Base-by-base conservation (phyloP, 2,797 vertebrate genomes). In the Tenualosa ilisha region DNA sequence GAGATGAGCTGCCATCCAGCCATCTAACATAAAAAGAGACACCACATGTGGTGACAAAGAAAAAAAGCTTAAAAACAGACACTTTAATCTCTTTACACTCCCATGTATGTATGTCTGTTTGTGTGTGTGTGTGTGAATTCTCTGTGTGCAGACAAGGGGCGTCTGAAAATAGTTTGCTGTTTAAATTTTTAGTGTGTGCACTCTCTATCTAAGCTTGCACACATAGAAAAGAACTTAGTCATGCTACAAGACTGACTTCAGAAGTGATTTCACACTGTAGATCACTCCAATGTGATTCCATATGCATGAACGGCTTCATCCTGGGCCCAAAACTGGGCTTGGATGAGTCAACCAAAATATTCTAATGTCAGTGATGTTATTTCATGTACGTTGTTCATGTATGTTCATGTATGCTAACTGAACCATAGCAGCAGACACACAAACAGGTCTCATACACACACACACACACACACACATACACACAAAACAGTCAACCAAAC, bases 191-290 rank as follows among this genome's bases (percentile, higher is more conserved):
- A 79, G 5, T 1, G 20, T 46, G 72, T 43, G 72, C 72, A 79
- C 72, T 46, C 40, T 43, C 72, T 17, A 22, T 79, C 46, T 46
- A 46, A 79, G 40, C 20, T 37, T 6, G 37, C 68, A 43, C 68
- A 75, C 68, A 75, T 79, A 40, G 2, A 46, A 46, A 79, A n/a
- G 37, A 40, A 46, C 72, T 46, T 7, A 79, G 72, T 79, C 72
- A 79, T 79, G 72, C 72, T 79, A 79, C 72, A 79, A 63, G 59
- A 24, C 59, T 63, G 7, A 46, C 72, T 46, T 43, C 40, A 43
- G 72, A 5, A 79, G 17, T 79, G 37, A 79, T 79, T 79, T 22
- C 20, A 46, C 72, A 46, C 37, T 22, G 17, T 15, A 11, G 15
- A 79, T 79, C 17, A 20, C 40, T 72, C 40, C 72, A 79, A 40